These are phyloP conservation scores for Ectropis crepuscularia DNA, from an alignment of 2,888 invertebrate genomes.

Conservation along the genomic window DNA sequence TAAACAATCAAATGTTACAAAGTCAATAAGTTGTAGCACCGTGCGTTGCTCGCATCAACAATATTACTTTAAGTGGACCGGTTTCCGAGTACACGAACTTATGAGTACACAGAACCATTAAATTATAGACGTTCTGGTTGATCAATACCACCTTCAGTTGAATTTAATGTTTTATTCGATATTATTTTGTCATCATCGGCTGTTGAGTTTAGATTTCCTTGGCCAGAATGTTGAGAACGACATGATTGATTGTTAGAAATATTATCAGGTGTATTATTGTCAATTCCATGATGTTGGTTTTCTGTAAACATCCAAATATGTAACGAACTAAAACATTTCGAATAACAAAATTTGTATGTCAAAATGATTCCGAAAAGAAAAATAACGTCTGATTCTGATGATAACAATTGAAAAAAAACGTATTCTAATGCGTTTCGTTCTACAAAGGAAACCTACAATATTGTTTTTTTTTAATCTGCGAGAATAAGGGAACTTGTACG, in stretches of 20 bases:
- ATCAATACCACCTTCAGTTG: constrained; percentile 31
- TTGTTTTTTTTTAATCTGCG: not conserved
- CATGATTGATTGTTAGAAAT: not conserved
- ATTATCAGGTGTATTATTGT: too few relatives aligned
- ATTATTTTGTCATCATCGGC: constrained; percentile 2
- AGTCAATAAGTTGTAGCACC: constrained; percentile 22
- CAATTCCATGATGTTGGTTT: too few relatives aligned
- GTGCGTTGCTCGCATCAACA: constrained; percentile 35
- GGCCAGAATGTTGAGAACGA: not conserved
- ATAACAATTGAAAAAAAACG: too few relatives aligned
- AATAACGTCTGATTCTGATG: too few relatives aligned
- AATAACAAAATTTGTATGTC: too few relatives aligned
- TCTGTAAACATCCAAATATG: too few relatives aligned
- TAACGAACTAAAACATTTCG: too few relatives aligned
- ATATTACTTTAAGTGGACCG: constrained; percentile 77
- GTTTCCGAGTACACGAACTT: constrained; percentile 61
- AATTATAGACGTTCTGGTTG: constrained; percentile 46
- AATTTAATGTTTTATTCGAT: not conserved
- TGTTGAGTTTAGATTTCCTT: not conserved
- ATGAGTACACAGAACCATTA: constrained; percentile 56
- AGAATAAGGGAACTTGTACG: not conserved
- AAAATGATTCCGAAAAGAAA: too few relatives aligned
- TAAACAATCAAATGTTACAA: constrained; percentile 25
- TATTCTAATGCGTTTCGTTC: too few relatives aligned
- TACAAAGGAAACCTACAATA: too few relatives aligned